Conservation (phyloP, 2,797 vertebrate genomes). For the Macropodus opercularis region DNA sequence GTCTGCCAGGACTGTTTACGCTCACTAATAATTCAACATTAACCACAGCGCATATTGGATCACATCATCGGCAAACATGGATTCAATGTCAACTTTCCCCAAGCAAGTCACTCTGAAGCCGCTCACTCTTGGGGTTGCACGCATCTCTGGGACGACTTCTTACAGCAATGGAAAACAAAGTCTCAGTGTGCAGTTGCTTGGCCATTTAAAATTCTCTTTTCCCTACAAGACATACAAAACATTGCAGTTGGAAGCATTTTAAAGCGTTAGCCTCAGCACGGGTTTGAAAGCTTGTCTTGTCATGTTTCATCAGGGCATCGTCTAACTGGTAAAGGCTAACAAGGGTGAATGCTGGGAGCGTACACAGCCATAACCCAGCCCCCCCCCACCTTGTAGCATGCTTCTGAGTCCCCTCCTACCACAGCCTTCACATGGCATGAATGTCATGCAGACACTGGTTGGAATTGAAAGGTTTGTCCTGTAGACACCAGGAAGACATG, state of each 20-base stretch:
- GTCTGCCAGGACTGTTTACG: constrained; percentile 58
- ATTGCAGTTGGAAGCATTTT: constrained; percentile 63
- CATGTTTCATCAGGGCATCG: constrained; percentile 79
- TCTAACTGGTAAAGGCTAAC: constrained; percentile 80
- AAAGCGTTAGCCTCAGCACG: constrained; percentile 65
- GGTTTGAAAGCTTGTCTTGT: constrained; percentile 78
- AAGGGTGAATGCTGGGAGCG: constrained; percentile 74
- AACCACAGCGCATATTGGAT: constrained; percentile 49
- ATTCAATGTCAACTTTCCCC: constrained; percentile 49
- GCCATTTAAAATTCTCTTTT: constrained; percentile 70
- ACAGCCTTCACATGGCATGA: constrained; percentile 77
- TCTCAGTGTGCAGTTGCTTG: constrained; percentile 13
- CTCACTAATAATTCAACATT: constrained; percentile 67
- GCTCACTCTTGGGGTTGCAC: constrained; percentile 33
- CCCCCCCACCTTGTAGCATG: constrained; percentile 25
- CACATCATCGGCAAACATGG: constrained; percentile 46
- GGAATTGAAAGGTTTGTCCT: constrained; percentile 74
- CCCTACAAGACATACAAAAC: constrained; percentile 68
- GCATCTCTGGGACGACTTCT: constrained; percentile 33
- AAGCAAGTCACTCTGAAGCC: constrained; percentile 52
- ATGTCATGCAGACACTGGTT: constrained; percentile 63
- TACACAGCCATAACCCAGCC: constrained; percentile 62
- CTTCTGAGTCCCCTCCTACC: constrained; percentile 54
- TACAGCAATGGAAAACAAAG: constrained; percentile 53
- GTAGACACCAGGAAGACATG: constrained; percentile 59